A percentile compares a stretch with the other conserved stretches of the same genome.
Evolutionary conservation across 2,888 invertebrate species (phyloP).

Genomic region (Magallana nippona): DNA sequence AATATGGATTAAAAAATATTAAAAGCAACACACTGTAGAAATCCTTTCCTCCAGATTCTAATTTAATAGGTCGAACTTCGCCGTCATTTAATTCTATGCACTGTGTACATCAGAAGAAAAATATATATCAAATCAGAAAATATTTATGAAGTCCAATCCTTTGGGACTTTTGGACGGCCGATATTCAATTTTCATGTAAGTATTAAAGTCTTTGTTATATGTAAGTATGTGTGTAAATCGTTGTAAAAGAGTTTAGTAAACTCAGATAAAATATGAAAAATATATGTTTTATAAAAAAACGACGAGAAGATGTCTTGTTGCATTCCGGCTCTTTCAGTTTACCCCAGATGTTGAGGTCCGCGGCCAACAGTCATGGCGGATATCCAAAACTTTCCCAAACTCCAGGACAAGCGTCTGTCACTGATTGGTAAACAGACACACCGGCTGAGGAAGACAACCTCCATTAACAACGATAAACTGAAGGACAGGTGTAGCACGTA

Average conservation of each 20-base stretch:
- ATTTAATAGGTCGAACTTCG: neutral
- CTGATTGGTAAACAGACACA: conserved; percentile 38
- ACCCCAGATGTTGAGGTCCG: neutral
- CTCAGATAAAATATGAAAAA: too few relatives aligned
- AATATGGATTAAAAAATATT: neutral
- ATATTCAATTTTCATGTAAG: too few relatives aligned
- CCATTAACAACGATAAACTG: conserved; percentile 45
- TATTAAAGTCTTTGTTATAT: too few relatives aligned
- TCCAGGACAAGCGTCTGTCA: conserved; percentile 47
- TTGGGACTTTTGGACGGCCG: too few relatives aligned
- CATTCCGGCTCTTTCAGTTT: neutral
- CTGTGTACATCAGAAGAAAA: too few relatives aligned
- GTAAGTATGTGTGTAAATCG: too few relatives aligned
- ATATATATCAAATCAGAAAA: too few relatives aligned
- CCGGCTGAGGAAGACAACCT: conserved; percentile 45
- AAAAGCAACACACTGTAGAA: neutral
- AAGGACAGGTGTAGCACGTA: conserved; percentile 39
- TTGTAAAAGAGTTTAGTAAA: too few relatives aligned
- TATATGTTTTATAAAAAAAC: too few relatives aligned
- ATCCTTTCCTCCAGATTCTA: neutral
- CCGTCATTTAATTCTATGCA: too few relatives aligned
- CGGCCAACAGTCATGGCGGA: conserved; percentile 31
- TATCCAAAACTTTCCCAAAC: conserved; percentile 46
- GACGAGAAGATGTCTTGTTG: too few relatives aligned
- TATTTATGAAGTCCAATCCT: too few relatives aligned